phyloP scores from a whole-genome alignment of 2,888 invertebrate species.

The Coleophora deauratella region DNA sequence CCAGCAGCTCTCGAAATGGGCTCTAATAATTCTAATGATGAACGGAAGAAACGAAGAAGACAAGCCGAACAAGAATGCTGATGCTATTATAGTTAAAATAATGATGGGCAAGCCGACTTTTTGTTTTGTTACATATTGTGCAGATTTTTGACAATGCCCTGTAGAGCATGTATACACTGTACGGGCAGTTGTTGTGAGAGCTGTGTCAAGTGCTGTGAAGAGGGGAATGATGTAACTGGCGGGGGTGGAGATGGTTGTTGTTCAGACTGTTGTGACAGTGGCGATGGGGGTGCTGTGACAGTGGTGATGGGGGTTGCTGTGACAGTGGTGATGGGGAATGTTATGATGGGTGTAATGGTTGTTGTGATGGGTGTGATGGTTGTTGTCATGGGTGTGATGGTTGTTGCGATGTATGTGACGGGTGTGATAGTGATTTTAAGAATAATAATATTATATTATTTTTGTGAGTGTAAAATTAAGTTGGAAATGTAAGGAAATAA shows the following conservation, averaged over 20 bases:
- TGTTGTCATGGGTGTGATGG: too few relatives aligned
- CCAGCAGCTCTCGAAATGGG: not conserved
- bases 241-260: conserved; percentile 1
- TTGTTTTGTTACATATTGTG: conserved; percentile 19
- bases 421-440: too few relatives aligned
- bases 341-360: conserved; percentile 3
- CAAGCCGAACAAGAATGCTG: conserved; percentile 10
- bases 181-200: conserved; percentile 24
- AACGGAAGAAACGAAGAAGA: conserved; percentile 1
- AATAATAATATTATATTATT: too few relatives aligned
- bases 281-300: conserved; percentile 13
- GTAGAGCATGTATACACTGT: conserved; percentile 19
- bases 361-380: too few relatives aligned
- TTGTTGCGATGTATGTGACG: too few relatives aligned
- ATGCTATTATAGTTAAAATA: not conserved
- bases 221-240: not conserved
- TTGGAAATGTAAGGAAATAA: too few relatives aligned
- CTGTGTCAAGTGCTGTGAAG: conserved; percentile 18
- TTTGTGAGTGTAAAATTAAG: too few relatives aligned
- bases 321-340: not conserved
- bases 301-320: conserved; percentile 1
- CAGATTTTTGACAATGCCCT: conserved; percentile 20
- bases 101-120: conserved; percentile 16
- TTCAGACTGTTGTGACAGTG: conserved; percentile 6
- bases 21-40: not conserved